Conservation (phyloP, 35 echinoderm and acorn worm genomes). For the Eucidaris tribuloides region DNA sequence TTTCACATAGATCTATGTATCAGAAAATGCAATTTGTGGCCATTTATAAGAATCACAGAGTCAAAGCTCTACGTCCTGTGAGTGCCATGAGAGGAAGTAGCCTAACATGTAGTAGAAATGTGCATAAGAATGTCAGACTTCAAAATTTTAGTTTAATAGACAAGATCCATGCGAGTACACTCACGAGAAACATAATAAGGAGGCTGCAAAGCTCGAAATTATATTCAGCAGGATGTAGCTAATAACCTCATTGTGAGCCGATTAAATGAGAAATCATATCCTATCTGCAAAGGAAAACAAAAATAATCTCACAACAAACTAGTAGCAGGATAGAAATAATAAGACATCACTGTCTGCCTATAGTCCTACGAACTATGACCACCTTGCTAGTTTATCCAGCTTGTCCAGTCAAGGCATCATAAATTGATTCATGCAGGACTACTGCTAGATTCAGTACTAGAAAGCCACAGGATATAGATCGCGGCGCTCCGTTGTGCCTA, state of each 20-base stretch:
- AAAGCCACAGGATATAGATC: background rate
- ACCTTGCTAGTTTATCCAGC: background rate
- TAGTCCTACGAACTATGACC: background rate
- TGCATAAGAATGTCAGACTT: background rate
- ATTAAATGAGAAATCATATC: conserved; percentile 93
- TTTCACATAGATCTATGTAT: no score
- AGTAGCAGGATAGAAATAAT: background rate
- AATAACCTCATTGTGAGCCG: conserved; percentile 97
- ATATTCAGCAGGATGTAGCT: conserved; percentile 81
- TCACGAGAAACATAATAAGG: conserved; percentile 99
- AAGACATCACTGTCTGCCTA: background rate
- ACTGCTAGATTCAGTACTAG: background rate
- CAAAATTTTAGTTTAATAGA: background rate
- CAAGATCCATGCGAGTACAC: background rate
- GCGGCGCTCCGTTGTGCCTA: no score
- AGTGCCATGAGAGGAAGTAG: no score
- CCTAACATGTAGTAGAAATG: background rate
- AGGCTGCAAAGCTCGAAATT: conserved; percentile 88
- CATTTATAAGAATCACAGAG: background rate
- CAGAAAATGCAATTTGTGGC: no score
- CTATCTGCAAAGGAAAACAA: conserved; percentile 64
- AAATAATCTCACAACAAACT: background rate
- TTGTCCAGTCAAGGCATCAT: background rate
- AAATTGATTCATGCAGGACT: background rate
- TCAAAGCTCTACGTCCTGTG: background rate